phyloP scores from a whole-genome alignment of 1,140 invertebrate genomes.

The Drosophila nannoptera region DNA sequence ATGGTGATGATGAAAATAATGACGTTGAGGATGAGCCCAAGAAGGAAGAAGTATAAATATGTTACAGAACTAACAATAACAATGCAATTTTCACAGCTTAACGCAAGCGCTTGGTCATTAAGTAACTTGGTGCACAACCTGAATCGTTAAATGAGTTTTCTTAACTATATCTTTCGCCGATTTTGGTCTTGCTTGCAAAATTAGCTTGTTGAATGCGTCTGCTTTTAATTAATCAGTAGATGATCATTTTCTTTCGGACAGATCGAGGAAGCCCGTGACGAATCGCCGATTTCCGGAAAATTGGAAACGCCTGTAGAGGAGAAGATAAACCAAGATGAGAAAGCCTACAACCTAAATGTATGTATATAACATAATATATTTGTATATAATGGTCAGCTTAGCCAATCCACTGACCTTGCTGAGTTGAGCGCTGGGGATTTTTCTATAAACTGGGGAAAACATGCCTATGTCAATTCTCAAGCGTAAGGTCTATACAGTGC shows the following conservation, averaged over 20 bases:
- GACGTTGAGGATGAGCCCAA: constrained; percentile 10
- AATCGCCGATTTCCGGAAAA: neutral
- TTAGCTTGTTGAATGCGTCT: no score
- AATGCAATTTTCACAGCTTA: neutral
- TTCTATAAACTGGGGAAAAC: no score
- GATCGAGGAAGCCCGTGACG: constrained; percentile 2
- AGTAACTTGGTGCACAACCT: neutral
- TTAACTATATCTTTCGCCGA: neutral
- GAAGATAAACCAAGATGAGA: neutral
- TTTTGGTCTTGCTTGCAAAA: no score
- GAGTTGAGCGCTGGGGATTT: no score
- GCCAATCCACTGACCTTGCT: no score
- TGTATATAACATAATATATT: neutral
- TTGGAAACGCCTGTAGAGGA: neutral
- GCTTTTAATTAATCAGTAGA: neutral
- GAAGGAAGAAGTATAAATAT: constrained; percentile 15
- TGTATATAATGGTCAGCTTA: no score
- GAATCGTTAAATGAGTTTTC: neutral
- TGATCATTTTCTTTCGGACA: neutral
- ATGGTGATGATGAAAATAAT: neutral
- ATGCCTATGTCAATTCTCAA: no score
- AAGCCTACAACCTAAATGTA: constrained; percentile 6
- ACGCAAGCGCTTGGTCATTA: neutral
- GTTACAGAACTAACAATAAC: neutral
- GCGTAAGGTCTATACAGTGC: no score